These are phyloP conservation scores for Pionites leucogaster DNA, from an alignment of 2,113 vertebrate species.

Conservation along the genomic window DNA sequence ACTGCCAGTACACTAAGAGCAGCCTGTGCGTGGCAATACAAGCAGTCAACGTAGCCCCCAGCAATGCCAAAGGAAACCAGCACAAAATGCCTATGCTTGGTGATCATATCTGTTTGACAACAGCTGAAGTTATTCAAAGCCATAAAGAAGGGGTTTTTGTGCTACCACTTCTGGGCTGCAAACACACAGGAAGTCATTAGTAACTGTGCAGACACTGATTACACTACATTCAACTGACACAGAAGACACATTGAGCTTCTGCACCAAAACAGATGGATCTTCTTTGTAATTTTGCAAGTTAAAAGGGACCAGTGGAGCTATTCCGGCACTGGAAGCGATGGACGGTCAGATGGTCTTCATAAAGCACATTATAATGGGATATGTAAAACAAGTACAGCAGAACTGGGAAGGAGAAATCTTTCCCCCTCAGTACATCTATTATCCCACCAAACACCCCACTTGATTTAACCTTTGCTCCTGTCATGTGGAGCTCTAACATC, in stretches of 20 bases:
- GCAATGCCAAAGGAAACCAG: neutral
- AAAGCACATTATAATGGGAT: neutral
- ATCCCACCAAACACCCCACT: neutral
- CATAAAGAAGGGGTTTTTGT: neutral
- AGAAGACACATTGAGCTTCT: neutral
- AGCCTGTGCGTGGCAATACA: fast-evolving
- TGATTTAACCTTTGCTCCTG: neutral
- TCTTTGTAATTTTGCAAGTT: neutral
- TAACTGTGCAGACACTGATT: neutral
- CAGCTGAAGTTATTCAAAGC: neutral
- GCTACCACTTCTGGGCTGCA: neutral
- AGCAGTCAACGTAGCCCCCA: neutral
- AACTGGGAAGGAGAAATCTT: neutral
- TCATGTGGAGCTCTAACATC: neutral
- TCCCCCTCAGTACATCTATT: fast-evolving
- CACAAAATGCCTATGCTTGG: neutral
- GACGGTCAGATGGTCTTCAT: neutral
- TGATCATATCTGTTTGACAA: neutral
- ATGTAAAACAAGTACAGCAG: neutral
- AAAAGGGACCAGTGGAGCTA: neutral
- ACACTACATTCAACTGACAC: neutral
- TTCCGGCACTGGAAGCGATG: neutral
- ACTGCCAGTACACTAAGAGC: neutral
- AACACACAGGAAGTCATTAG: neutral
- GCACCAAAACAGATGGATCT: neutral